Conservation (phyloP, 2,113 vertebrate species). For the Gopherus evgoodei region DNA sequence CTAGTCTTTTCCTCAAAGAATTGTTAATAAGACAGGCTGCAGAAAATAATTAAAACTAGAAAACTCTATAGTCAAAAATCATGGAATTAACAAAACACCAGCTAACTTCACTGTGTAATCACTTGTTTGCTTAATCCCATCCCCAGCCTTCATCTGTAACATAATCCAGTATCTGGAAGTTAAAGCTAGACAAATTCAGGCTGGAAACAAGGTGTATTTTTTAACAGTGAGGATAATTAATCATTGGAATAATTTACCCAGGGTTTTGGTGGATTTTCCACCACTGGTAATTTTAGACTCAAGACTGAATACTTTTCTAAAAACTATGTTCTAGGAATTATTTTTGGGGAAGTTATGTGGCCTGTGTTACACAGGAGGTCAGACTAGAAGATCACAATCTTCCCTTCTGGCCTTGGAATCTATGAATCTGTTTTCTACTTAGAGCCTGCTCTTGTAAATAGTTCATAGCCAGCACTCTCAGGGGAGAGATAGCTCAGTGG, state of each 20-base stretch:
- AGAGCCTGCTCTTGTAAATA: not conserved
- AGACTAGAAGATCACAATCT: not conserved
- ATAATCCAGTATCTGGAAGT: too few species aligned
- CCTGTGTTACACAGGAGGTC: not conserved
- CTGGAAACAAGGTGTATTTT: too few species aligned
- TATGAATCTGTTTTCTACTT: not conserved
- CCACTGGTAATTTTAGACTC: too few species aligned
- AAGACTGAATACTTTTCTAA: not conserved
- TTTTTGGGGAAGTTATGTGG: not conserved
- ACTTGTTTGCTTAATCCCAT: not conserved
- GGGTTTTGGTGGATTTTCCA: too few species aligned
- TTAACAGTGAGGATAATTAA: too few species aligned
- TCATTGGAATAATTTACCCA: too few species aligned
- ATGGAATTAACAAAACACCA: accelerated
- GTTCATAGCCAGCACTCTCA: not conserved
- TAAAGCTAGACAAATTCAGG: too few species aligned
- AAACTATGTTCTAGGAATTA: not conserved
- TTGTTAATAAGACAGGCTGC: not conserved
- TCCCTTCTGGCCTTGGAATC: too few species aligned
- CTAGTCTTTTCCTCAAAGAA: too few species aligned
- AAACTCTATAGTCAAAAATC: not conserved
- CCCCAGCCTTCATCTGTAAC: not conserved
- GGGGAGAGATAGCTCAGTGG: not conserved
- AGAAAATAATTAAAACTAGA: not conserved
- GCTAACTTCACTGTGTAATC: not conserved